Percentiles rank a stretch among this genome's conserved stretches.
phyloP scores from a whole-genome alignment of 2,797 vertebrate species.

The Sebastes umbrosus region DNA sequence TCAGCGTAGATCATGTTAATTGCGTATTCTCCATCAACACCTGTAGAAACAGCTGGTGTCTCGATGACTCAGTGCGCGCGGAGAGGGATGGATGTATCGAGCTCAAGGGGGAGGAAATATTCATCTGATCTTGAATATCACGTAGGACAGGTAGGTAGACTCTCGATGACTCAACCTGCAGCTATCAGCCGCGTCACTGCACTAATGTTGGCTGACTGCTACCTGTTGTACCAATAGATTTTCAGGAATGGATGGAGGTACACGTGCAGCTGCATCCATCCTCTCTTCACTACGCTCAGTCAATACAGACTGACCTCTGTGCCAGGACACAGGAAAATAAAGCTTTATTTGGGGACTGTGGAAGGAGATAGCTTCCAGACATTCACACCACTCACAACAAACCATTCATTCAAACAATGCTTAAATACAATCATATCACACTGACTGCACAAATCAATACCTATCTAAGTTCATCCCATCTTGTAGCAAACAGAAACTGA shows the following conservation, averaged over 20 bases:
- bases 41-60: conserved; percentile 25
- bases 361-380: not conserved
- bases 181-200: not conserved
- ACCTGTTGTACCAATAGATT: conserved; percentile 14
- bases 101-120: not conserved
- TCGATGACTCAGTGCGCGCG: conserved; percentile 1
- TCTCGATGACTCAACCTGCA: not conserved
- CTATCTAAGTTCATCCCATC: not conserved
- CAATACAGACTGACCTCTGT: conserved; percentile 12
- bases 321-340: not conserved
- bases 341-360: not conserved
- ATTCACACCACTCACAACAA: not conserved
- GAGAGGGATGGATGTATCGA: not conserved
- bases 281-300: not conserved
- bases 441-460: conserved; percentile 22
- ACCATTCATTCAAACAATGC: conserved; percentile 1
- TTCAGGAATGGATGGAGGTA: not conserved
- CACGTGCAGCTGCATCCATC: not conserved
- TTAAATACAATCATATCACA: not conserved
- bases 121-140: conserved; percentile 6
- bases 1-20: not conserved
- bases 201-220: not conserved
- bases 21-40: not conserved
- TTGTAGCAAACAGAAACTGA: conserved; percentile 8
- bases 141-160: not conserved